phyloP scores from a whole-genome alignment of 2,797 vertebrate species.

The Diplodus sargus region DNA sequence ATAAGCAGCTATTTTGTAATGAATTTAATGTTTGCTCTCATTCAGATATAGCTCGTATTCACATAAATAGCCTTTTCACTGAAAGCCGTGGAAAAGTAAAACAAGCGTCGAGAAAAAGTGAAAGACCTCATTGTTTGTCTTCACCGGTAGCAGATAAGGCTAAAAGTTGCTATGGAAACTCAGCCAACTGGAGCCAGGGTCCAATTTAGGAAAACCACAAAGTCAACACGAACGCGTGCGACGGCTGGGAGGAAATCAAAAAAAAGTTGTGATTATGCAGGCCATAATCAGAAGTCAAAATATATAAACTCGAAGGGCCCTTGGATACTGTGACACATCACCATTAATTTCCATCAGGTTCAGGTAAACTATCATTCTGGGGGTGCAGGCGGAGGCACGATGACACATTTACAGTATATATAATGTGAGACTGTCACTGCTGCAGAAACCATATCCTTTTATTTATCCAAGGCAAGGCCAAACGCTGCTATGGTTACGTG shows the following conservation, averaged over 20 bases:
- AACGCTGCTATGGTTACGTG: constrained; percentile 65
- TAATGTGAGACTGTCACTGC: constrained; percentile 78
- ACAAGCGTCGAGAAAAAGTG: constrained; percentile 85
- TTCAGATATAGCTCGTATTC: constrained; percentile 34
- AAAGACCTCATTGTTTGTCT: constrained; percentile 91
- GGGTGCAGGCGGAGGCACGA: constrained; percentile 53
- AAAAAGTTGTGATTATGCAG: constrained; percentile 90
- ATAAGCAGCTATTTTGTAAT: neutral
- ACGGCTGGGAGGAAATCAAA: constrained; percentile 80
- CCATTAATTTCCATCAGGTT: constrained; percentile 81
- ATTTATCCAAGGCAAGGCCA: constrained; percentile 77
- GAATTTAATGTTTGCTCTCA: constrained; percentile 17
- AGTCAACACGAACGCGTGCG: constrained; percentile 94
- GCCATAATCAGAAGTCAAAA: constrained; percentile 90
- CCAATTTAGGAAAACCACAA: constrained; percentile 97
- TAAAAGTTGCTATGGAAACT: constrained; percentile 92
- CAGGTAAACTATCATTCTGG: constrained; percentile 75
- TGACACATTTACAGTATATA: constrained; percentile 79
- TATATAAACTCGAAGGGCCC: constrained; percentile 90
- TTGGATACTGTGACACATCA: constrained; percentile 78
- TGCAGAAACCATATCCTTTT: constrained; percentile 80
- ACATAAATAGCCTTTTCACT: constrained; percentile 62
- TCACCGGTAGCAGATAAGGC: constrained; percentile 93
- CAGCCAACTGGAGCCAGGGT: constrained; percentile 92
- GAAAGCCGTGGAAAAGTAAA: constrained; percentile 61